Conservation (phyloP, 2,113 vertebrate species). For the Mionectes macconnelli region DNA sequence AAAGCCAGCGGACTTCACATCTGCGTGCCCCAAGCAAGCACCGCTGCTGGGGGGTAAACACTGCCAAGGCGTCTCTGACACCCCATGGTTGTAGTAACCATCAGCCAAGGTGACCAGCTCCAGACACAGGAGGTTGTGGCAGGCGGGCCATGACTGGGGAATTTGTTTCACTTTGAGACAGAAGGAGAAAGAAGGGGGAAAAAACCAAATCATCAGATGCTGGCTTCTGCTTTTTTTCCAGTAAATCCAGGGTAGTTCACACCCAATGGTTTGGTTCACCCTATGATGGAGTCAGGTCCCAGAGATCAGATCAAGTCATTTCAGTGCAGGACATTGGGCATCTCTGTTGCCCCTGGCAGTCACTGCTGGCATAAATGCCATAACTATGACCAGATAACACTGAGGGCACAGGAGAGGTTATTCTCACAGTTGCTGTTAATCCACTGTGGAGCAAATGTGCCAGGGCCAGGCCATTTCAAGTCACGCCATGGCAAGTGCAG, state of each 20-base stretch:
- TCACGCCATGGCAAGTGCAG: fast-evolving
- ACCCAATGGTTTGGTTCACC: fast-evolving
- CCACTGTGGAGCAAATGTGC: fast-evolving
- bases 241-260: background rate
- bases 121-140: background rate
- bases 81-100: background rate
- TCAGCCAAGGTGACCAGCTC: background rate
- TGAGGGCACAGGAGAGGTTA: background rate
- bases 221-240: background rate
- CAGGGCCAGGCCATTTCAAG: background rate
- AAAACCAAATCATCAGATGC: background rate
- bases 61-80: background rate
- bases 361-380: background rate
- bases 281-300: fast-evolving
- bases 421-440: background rate
- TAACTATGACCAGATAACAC: background rate
- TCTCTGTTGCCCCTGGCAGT: background rate
- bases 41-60: fast-evolving
- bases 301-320: background rate
- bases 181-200: background rate
- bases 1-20: background rate
- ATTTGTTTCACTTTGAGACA: background rate
- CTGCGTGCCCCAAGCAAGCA: background rate
- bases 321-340: background rate
- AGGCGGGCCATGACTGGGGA: fast-evolving